Evolutionary conservation across 1,140 invertebrate species (phyloP), one percentile per base, ranked within the genome.

Genomic region (Triops cancriformis): DNA sequence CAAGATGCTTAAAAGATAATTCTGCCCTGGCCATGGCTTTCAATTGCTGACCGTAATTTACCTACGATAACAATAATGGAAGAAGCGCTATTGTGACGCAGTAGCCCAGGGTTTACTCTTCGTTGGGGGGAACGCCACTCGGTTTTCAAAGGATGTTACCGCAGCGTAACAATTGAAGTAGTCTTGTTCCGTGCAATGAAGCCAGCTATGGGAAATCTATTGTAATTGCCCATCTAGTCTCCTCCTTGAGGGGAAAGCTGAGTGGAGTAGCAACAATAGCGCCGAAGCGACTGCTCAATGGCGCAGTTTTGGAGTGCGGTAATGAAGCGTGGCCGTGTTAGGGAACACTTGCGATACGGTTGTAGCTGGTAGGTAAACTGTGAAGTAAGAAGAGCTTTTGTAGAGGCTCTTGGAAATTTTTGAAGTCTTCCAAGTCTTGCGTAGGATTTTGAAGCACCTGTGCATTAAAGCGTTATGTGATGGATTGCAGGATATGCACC

Each of bases 141-240:
- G 14, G 51, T 64, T 64, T 64, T 64, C 51, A 64, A 64, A 64
- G 10, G 9, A 64, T 14, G 51, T n/a, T 64, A 64, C 51, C 51
- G 51, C 51, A 64, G 51, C 51, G 51, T 64, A 23, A 64, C 51
- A 64, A 64, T 64, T 64, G 51, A 23, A 64, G 51, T 64, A 23
- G 18, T 64, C 51, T 64, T 64, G 51, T 64, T 64, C 51, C 51
- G 9, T 64, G 51, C 51, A 64, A 9, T 12, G 51, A 64, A 64
- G 51, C 51, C 18, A 64, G 51, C 23, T 1, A 64, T 64, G 51
- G 51, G n/a, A 23, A 37, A 64, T 64, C 51, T 64, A n/a, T 64
- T 64, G 51, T 23, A 9, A 7, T 64, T 64, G 9, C 51, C 51
- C 51, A n/a, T 64, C 51, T 64, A 18, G 51, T 14, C 23, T 23